Conservation (phyloP, 2,888 invertebrate genomes). For the Litoditis marina region DNA sequence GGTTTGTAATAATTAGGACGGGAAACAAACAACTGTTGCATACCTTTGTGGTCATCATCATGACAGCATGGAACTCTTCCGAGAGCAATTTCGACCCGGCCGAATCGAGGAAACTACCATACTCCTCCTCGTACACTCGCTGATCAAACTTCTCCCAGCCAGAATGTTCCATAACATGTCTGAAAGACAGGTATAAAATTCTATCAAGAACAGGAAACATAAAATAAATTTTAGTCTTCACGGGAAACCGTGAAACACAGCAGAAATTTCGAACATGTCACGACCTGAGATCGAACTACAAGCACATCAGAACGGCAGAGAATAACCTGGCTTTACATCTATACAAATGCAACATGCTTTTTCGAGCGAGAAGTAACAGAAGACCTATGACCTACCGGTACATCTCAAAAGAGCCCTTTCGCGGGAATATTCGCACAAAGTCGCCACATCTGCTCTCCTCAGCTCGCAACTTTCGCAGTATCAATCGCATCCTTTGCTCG, state of each 20-base stretch:
- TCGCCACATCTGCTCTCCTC: slow-evolving; percentile 46
- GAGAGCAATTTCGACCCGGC: too few relatives aligned
- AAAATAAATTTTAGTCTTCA: too few relatives aligned
- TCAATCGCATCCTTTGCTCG: slow-evolving; percentile 25
- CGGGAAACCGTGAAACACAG: too few relatives aligned
- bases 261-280: too few relatives aligned
- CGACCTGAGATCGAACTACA: too few relatives aligned
- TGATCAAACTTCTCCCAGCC: slow-evolving; percentile 52
- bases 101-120: background rate
- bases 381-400: slow-evolving; percentile 35
- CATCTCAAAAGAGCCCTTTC: slow-evolving; percentile 40
- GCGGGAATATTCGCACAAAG: slow-evolving; percentile 56
- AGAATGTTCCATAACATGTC: slow-evolving; percentile 44
- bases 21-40: too few relatives aligned
- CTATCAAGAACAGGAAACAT: slow-evolving; percentile 3
- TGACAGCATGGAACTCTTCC: slow-evolving; percentile 37
- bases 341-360: too few relatives aligned
- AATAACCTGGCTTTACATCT: background rate
- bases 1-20: too few relatives aligned
- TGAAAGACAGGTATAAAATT: slow-evolving; percentile 8
- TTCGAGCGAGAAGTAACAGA: too few relatives aligned
- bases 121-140: slow-evolving; percentile 28
- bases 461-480: slow-evolving; percentile 17
- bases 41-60: slow-evolving; percentile 32
- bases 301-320: background rate